A percentile compares a stretch with the other conserved stretches of the same genome.
Conservation (phyloP, 2,888 invertebrate genomes). For the Halictus ligatus region DNA sequence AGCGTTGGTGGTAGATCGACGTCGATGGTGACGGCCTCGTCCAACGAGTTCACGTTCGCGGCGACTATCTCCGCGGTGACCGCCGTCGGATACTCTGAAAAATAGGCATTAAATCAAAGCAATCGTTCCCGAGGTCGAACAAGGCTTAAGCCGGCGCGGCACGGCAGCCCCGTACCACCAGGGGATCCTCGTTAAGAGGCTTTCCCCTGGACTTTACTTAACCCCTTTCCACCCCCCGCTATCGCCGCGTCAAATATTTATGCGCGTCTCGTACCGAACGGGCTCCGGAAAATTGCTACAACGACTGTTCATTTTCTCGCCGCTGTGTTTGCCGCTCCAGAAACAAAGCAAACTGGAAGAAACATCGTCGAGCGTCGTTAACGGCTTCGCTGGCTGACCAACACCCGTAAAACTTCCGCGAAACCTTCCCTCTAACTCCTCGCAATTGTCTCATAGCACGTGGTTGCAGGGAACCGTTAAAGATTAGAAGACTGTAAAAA, state of each 20-base stretch:
- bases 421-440: neutral
- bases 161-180: slow-evolving; percentile 37
- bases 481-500: slow-evolving; percentile 1
- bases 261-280: slow-evolving; percentile 37
- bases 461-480: neutral
- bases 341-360: neutral
- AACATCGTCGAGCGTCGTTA: neutral
- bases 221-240: slow-evolving; percentile 46
- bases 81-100: slow-evolving; percentile 68
- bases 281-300: slow-evolving; percentile 13
- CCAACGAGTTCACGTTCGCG: slow-evolving; percentile 74
- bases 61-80: slow-evolving; percentile 79
- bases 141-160: slow-evolving; percentile 51
- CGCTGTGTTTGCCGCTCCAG: neutral
- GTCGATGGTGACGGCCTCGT: slow-evolving; percentile 78
- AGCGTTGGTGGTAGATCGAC: slow-evolving; percentile 83
- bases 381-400: neutral
- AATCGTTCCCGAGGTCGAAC: slow-evolving; percentile 55
- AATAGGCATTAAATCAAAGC: slow-evolving; percentile 64
- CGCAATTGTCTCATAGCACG: neutral
- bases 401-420: neutral
- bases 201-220: slow-evolving; percentile 68
- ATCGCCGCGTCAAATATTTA: slow-evolving; percentile 54
- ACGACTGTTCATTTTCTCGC: slow-evolving; percentile 28
- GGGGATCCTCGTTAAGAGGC: slow-evolving; percentile 70